phyloP scores from a whole-genome alignment of 1,140 invertebrate genomes.

The Danaus melanippus region DNA sequence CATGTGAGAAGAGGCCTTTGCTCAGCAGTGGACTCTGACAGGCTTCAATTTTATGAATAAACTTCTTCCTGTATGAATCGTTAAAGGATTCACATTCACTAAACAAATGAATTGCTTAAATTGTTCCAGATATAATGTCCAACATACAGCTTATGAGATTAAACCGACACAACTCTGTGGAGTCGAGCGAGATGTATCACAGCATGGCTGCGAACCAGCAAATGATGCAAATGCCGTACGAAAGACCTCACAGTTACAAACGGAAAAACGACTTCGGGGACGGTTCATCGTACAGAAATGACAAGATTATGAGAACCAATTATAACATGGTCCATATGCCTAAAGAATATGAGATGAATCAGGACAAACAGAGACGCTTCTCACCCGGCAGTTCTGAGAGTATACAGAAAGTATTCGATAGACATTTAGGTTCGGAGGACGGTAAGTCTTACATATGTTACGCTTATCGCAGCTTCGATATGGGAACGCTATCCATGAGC shows the following conservation, averaged over 20 bases:
- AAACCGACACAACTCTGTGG: constrained; percentile 51
- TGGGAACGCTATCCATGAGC: constrained; percentile 27
- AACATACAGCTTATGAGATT: constrained; percentile 55
- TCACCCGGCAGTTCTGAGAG: constrained; percentile 32
- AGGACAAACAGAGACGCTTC: constrained; percentile 47
- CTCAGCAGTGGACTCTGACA: too few species aligned
- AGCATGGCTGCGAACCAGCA: constrained; percentile 27
- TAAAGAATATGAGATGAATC: constrained; percentile 45
- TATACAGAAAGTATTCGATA: constrained; percentile 50
- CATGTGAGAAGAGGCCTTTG: too few species aligned
- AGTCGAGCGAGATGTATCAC: constrained; percentile 61
- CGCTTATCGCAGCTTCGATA: constrained; percentile 41
- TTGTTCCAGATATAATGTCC: constrained; percentile 52
- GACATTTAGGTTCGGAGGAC: constrained; percentile 54
- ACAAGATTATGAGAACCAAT: constrained; percentile 63
- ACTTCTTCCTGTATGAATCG: constrained; percentile 2
- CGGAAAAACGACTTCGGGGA: constrained; percentile 60
- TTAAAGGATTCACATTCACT: not conserved
- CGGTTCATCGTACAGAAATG: constrained; percentile 44
- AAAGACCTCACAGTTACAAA: constrained; percentile 50
- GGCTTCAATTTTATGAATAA: too few species aligned
- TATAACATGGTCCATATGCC: constrained; percentile 51
- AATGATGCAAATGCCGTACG: constrained; percentile 54
- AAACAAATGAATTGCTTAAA: not conserved
- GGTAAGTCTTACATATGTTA: constrained; percentile 39